phyloP scores from a whole-genome alignment of 2,888 invertebrate species.

The Cataglyphis livida region DNA sequence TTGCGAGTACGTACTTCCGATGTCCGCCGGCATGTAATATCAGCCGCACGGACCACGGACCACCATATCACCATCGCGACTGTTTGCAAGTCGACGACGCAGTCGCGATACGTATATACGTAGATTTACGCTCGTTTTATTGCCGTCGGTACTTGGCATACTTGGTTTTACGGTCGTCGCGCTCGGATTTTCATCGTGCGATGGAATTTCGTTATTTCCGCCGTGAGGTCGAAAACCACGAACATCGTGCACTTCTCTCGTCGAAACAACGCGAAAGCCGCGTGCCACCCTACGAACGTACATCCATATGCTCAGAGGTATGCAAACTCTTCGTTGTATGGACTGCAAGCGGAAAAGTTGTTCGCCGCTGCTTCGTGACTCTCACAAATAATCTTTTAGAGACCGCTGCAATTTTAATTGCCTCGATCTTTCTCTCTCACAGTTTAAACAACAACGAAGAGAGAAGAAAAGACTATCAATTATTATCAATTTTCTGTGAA shows the following conservation, averaged over 20 bases:
- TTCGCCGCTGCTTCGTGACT: not conserved
- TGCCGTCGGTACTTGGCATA: constrained; percentile 67
- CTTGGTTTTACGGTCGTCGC: constrained; percentile 64
- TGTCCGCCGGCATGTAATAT: constrained; percentile 52
- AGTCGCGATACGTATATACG: constrained; percentile 47
- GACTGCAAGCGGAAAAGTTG: not conserved
- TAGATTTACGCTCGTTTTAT: constrained; percentile 73
- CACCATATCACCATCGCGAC: constrained; percentile 48
- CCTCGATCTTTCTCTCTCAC: not conserved
- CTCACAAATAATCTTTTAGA: constrained; percentile 25
- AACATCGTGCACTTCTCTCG: constrained; percentile 43
- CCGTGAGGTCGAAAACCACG: constrained; percentile 31
- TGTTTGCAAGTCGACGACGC: constrained; percentile 53
- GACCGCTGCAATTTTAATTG: not conserved
- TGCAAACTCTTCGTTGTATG: constrained; percentile 11
- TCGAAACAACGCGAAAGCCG: constrained; percentile 32
- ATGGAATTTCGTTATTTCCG: constrained; percentile 76
- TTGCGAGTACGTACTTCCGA: constrained; percentile 57
- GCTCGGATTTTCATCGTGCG: constrained; percentile 71
- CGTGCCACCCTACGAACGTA: constrained; percentile 57
- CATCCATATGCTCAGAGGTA: constrained; percentile 47
- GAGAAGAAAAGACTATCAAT: not conserved
- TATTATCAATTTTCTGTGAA: not conserved
- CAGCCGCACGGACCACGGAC: constrained; percentile 27
- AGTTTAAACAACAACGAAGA: not conserved